phyloP scores from a whole-genome alignment of 2,797 vertebrate genomes.

The Rhinichthys osculus region DNA sequence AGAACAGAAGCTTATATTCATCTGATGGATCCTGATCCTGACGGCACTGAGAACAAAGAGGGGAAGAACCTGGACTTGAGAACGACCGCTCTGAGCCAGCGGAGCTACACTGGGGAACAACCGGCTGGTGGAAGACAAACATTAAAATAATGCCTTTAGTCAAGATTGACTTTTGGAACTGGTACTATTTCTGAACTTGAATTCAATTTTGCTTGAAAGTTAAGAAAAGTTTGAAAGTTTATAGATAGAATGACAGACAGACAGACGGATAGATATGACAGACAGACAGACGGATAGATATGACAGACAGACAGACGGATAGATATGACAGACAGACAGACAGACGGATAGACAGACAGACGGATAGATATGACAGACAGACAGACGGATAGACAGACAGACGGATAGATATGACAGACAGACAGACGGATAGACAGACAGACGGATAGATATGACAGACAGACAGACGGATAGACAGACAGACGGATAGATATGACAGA shows the following conservation, averaged over 20 bases:
- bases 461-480: fast-evolving
- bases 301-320: fast-evolving
- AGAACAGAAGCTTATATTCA: conserved; percentile 39
- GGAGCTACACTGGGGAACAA: too few species aligned
- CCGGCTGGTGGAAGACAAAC: neutral
- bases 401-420: neutral
- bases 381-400: too few species aligned
- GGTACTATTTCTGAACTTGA: neutral
- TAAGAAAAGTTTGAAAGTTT: too few species aligned
- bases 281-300: fast-evolving
- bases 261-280: neutral
- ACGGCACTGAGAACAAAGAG: neutral
- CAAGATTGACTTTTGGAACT: neutral
- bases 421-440: fast-evolving
- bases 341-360: fast-evolving
- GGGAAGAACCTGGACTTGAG: too few species aligned
- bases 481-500: too few species aligned
- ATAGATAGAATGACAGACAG: neutral
- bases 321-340: fast-evolving
- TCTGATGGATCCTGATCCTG: conserved; percentile 33
- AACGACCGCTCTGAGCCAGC: too few species aligned
- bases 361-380: too few species aligned
- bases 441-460: neutral
- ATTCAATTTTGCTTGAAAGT: too few species aligned
- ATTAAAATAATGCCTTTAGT: neutral